Percentiles rank a stretch among this genome's conserved stretches.
Conservation (phyloP, 2,797 vertebrate genomes). For the Merluccius polli region DNA sequence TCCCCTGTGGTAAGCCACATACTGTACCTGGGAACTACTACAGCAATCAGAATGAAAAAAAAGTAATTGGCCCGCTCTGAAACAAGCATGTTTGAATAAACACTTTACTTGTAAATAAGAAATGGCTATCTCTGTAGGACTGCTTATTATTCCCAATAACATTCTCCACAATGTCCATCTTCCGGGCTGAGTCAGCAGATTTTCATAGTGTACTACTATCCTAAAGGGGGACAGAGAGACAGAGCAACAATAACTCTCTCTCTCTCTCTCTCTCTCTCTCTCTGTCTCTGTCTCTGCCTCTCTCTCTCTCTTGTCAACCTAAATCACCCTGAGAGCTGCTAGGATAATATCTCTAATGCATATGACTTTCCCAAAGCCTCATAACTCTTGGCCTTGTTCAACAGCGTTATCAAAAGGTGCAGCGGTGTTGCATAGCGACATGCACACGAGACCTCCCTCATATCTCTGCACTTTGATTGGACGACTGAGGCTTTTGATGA, state of each 20-base stretch:
- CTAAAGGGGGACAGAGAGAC: background rate
- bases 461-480: constrained; percentile 38
- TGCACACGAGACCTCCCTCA: constrained; percentile 14
- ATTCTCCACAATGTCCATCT: constrained; percentile 8
- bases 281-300: background rate
- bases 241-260: background rate
- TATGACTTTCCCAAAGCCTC: constrained; percentile 42
- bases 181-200: constrained; percentile 8
- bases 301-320: constrained; percentile 10
- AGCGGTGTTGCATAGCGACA: constrained; percentile 19
- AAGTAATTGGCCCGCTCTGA: no score
- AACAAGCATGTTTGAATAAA: no score
- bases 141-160: background rate
- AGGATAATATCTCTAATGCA: constrained; percentile 42
- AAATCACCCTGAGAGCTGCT: constrained; percentile 26
- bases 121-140: constrained; percentile 8
- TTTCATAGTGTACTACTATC: background rate
- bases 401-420: constrained; percentile 36
- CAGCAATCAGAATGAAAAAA: no score
- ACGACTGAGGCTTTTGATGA: constrained; percentile 23
- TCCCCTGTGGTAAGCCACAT: no score
- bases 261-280: background rate
- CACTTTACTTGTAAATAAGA: constrained; percentile 1
- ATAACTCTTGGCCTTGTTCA: constrained; percentile 32
- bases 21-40: no score